Base-by-base conservation (phyloP, 2,888 invertebrate genomes). In the Rhodophaea formosa region DNA sequence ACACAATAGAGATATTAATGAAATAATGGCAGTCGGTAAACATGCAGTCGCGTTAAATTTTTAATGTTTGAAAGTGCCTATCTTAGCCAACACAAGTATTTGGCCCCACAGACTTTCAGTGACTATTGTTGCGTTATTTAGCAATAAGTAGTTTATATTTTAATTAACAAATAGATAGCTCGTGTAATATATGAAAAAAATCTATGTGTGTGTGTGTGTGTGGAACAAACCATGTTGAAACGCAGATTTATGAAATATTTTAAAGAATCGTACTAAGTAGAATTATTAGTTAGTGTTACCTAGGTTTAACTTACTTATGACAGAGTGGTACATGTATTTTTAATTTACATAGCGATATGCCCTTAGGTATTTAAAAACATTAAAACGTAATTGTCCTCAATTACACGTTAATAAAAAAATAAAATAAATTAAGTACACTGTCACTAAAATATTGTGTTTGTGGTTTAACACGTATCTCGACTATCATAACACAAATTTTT, bases 81-180 rank as follows among this genome's bases (percentile, higher is more conserved):
- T 71, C 70, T 71, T 73, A 71, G 72, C 72, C 74, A 75, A 76
- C 75, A 74, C 73, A 74, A 72, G 72, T 74, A 59, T 59, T 68
- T 57, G 66, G 70, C 68, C 70, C 70, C 62, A 72, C 71, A 68
- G 71, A 29, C 69, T 70, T 75, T 73, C 73, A 74, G 73, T 72
- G 71, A 79, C 61, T 56, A 66, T 63, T 66, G 65, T 71, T 75
- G 66, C 70, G 70, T 81, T 79, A 71, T 65, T 71, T 79, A 82
- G 80, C 77, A 80, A 81, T 83, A 83, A 80, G 71, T 80, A 80
- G 71, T 62, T 75, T 68, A 70, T 69, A 70, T 64, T 65, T 60
- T 66, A 72, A 68, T 67, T 68, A 75, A 69, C 68, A 69, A 74
- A 79, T 73, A 74, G 72, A 72, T 72, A 74, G 66, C 73, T 78